Evolutionary conservation across 1,140 invertebrate genomes (phyloP).

Genomic region (Dermatophagoides farinae): DNA sequence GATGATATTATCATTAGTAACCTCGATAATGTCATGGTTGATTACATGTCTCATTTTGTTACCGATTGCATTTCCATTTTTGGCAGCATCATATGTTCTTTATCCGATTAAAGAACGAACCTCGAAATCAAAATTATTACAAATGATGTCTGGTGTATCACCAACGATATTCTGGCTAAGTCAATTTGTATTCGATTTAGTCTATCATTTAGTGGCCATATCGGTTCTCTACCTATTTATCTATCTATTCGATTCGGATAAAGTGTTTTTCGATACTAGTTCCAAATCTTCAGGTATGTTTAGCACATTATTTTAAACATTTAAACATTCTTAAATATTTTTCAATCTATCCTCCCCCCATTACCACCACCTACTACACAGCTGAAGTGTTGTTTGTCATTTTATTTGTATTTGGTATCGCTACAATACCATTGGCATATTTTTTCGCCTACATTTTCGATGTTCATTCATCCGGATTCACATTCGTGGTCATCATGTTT

Average conservation of each 20-base stretch:
- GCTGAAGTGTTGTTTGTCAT: constrained; percentile 12
- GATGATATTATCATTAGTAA: neutral
- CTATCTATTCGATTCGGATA: neutral
- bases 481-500: constrained; percentile 12
- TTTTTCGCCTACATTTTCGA: constrained; percentile 14
- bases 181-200: constrained; percentile 18
- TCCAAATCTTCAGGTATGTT: neutral
- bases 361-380: too few relatives aligned
- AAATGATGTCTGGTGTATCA: constrained; percentile 18
- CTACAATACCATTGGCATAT: constrained; percentile 18
- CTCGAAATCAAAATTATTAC: constrained; percentile 19
- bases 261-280: neutral
- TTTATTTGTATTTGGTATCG: constrained; percentile 16
- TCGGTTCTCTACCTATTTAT: neutral
- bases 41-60: constrained; percentile 9
- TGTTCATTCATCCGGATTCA: constrained; percentile 14
- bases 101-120: constrained; percentile 18
- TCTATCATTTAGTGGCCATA: neutral
- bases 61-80: constrained; percentile 17
- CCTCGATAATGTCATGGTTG: neutral
- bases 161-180: constrained; percentile 13
- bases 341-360: neutral
- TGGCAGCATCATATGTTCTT: constrained; percentile 17
- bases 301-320: too few relatives aligned
- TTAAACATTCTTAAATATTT: neutral